Evolutionary conservation across 2,888 invertebrate genomes (phyloP), one percentile per base, ranked within the genome.

Genomic region (Tigriopus californicus): DNA sequence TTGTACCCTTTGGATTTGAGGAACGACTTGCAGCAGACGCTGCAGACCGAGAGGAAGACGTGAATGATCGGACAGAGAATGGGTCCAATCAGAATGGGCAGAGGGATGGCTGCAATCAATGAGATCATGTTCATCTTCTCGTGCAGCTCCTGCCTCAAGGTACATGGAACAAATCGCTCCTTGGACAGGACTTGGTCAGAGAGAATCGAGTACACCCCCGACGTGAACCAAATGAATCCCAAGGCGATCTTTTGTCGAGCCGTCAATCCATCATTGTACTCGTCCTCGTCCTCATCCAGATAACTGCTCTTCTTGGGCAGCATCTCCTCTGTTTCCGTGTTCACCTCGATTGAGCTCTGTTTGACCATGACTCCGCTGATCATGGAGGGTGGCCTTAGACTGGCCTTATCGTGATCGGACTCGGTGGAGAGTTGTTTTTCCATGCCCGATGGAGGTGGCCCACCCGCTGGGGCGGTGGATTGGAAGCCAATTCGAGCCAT

Each of bases 191-290:
- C 44, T 24, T 56, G 56, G 12, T 41, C 42, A 46, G 42, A 42
- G 12, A 56, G 46, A 13, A 56, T n/a, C 6, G 56, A 56, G 46
- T 56, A 56, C n/a, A 56, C 44, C 6, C 41, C 42, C 3, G 56
- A 56, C 18, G 44, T 15, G 44, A 56, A 42, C 56, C 56, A 56
- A 56, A 56, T 56, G 24, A 56, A 44, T 15, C 44, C 56, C n/a
- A 56, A 24, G 20, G 44, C 56, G 18, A 44, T 22, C 24, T 56
- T 56, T 46, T 56, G 56, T n/a, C 11, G 18, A 4, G 56, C 6
- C n/a, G 44, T n/a, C 5, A 56, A 15, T 18, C 56, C 56, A 15
- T 56, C 56, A 4, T n/a, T 20, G 18, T 20, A 20, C 33, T 56
- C 42, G 12, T 42, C 41, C 46, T 56, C 56, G n/a, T 56, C 56